Base-by-base conservation (phyloP, 2,113 vertebrate species). In the Bostrychus sinensis region DNA sequence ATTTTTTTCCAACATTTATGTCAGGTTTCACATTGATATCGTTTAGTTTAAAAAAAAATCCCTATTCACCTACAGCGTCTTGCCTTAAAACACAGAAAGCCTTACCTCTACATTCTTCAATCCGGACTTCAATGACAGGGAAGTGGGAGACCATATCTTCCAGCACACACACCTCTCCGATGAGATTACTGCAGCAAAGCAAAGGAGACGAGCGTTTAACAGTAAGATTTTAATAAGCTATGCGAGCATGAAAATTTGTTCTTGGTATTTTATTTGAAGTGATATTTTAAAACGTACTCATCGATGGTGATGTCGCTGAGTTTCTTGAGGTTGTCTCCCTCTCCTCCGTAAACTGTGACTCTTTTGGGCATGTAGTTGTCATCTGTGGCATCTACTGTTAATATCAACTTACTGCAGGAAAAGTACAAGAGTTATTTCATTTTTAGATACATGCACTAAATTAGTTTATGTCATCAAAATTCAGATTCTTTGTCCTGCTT, bases 351-450 rank as follows among this genome's bases (percentile, higher is more conserved):
- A 48, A 97, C 94, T 0, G 95, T 93, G 0, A 98, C 92, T 23
- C 94, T 83, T 86, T 96, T 98, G 43, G 97, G 97, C 95, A 98
- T 98, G 90, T 97, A 99, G 87, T 96, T 98, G 82, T 98, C 96
- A 19, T 99, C 97, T 0, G 95, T 98, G 1, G 96, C 94, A 69
- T 99, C 96, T 70, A 99, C 96, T 0, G 95, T 95, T 72, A 99
- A 70, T 34, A 98, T 91, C 69, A 99, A 88, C 77, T 96, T 98
- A 89, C 96, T 98, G 48, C 3, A 72, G 34, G 36, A 64, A 22
- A 20, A 45, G 32, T 3, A 28, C n/a, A 19, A 0, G 11, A 45
- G 22, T 17, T 2, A 9, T 2, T 45, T 14, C 41, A 23, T 3
- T n/a, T 41, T 7, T 7, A 17, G 1, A n/a, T 5, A n/a, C n/a